Conservation (phyloP, 2,888 invertebrate genomes). For the Philopedon plagiatum region DNA sequence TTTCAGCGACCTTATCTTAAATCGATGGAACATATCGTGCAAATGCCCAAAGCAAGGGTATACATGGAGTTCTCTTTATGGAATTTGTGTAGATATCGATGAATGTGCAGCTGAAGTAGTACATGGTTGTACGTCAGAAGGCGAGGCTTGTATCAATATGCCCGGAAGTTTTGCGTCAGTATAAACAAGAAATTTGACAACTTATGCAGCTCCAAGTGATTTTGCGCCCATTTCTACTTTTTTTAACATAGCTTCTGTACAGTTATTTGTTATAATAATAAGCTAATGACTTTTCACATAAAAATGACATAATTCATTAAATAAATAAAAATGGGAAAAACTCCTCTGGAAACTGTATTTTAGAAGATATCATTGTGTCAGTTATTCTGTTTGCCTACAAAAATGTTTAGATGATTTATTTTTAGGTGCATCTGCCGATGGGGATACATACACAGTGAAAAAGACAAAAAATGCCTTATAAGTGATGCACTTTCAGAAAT, state of each 20-base stretch:
- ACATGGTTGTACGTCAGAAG: slow-evolving; percentile 64
- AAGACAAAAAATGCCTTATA: slow-evolving; percentile 57
- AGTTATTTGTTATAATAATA: too few relatives aligned
- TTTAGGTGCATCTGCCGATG: slow-evolving; percentile 71
- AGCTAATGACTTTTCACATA: too few relatives aligned
- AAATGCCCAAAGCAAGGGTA: slow-evolving; percentile 71
- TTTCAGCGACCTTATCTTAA: slow-evolving; percentile 68
- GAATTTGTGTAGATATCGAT: slow-evolving; percentile 76
- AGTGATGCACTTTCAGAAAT: slow-evolving; percentile 59
- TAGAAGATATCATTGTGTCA: too few relatives aligned
- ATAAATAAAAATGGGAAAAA: too few relatives aligned
- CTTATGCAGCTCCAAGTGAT: neutral
- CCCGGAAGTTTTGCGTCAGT: slow-evolving; percentile 67
- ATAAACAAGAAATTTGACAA: neutral
- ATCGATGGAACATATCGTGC: slow-evolving; percentile 76
- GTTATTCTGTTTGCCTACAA: too few relatives aligned
- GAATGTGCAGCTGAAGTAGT: slow-evolving; percentile 70
- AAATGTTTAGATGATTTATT: neutral
- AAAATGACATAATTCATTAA: too few relatives aligned
- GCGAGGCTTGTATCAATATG: slow-evolving; percentile 74
- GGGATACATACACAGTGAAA: slow-evolving; percentile 66
- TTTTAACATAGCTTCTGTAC: too few relatives aligned
- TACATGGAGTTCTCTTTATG: slow-evolving; percentile 74
- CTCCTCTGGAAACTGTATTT: too few relatives aligned
- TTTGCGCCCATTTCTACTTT: too few relatives aligned